phyloP scores from a whole-genome alignment of 2,797 vertebrate species.

The Pipistrellus pygmaeus region DNA sequence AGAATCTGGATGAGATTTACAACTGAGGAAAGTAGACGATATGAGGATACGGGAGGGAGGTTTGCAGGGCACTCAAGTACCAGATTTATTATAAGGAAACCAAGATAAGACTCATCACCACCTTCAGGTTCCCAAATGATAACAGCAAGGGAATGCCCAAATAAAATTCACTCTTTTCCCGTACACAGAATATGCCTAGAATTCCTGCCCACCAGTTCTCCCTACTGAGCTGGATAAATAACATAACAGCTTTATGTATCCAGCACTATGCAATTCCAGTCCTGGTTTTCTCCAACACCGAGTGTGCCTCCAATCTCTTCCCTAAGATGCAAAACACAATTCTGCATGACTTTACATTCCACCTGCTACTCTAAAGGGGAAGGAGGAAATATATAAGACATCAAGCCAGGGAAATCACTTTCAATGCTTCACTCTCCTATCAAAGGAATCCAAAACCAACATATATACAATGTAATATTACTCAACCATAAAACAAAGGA shows the following conservation, averaged over 20 bases:
- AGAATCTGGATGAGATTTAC: neutral
- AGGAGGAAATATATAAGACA: neutral
- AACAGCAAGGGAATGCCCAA: neutral
- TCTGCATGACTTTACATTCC: neutral
- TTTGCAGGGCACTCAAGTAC: neutral
- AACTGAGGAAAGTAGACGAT: neutral
- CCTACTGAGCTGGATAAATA: neutral
- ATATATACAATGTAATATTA: neutral
- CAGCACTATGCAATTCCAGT: neutral
- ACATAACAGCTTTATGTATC: neutral
- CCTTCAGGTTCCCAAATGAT: neutral
- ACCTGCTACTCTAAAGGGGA: neutral
- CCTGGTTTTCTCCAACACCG: neutral
- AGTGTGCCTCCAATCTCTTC: neutral
- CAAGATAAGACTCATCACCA: neutral
- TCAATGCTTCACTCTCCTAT: neutral
- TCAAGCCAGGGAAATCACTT: neutral
- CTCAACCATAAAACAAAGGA: neutral
- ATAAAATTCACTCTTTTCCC: neutral
- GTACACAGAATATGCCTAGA: neutral
- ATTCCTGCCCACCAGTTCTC: neutral
- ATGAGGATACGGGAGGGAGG: neutral
- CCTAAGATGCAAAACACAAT: neutral
- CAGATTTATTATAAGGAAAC: neutral
- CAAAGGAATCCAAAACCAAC: neutral